Evolutionary conservation across 2,888 invertebrate species (phyloP).

Genomic region (Heliconius sara): DNA sequence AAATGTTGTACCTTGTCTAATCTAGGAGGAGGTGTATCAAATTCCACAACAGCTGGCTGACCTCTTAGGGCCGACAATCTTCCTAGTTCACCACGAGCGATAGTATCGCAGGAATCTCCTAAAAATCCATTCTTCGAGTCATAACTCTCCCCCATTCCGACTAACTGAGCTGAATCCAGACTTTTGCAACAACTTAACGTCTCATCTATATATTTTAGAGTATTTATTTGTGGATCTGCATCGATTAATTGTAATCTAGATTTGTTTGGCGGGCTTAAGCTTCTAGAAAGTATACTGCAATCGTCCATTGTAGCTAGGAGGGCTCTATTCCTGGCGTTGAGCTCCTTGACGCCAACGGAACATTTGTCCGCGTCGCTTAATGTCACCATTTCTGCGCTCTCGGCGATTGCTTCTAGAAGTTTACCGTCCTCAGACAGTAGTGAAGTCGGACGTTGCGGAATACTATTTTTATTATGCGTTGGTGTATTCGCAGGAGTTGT

Average conservation of each 20-base stretch:
- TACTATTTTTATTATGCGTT: constrained; percentile 67
- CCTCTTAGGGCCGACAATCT: constrained; percentile 64
- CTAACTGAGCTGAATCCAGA: constrained; percentile 76
- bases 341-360: constrained; percentile 74
- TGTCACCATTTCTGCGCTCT: constrained; percentile 88
- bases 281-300: constrained; percentile 77
- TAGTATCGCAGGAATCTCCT: constrained; percentile 77
- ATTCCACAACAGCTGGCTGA: constrained; percentile 60
- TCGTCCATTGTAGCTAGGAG: constrained; percentile 82
- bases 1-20: constrained; percentile 62
- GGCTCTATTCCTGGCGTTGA: constrained; percentile 79
- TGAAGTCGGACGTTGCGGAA: constrained; percentile 84
- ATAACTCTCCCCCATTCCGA: constrained; percentile 80
- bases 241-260: constrained; percentile 74
- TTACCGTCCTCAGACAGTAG: constrained; percentile 86
- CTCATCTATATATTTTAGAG: constrained; percentile 86
- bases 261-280: constrained; percentile 77
- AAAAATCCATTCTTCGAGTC: constrained; percentile 76
- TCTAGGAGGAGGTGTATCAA: constrained; percentile 73
- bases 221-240: constrained; percentile 82
- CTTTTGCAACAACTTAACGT: constrained; percentile 80
- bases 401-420: constrained; percentile 86
- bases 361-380: constrained; percentile 82
- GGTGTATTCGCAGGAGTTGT: constrained; percentile 80
- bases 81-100: constrained; percentile 74